Evolutionary conservation across 2,113 vertebrate genomes (phyloP), one percentile per base, ranked within the genome.

Genomic region (Epinephelus moara): DNA sequence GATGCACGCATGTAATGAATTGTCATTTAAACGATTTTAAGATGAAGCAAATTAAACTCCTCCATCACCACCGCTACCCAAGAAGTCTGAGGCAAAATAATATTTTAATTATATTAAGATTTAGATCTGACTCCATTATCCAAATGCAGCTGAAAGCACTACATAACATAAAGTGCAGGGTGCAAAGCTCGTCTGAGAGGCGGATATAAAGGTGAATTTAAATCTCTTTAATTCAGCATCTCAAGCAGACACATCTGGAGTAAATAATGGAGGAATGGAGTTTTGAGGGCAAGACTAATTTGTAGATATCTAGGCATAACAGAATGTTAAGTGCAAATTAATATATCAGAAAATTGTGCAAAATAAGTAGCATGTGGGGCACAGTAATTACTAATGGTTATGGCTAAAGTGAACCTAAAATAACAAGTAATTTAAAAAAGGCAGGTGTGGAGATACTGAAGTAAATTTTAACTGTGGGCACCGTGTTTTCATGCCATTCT

Each of bases 171-270:
- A 5, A 27, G 42, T 40, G 64, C 7, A 40, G 12, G 1, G 17
- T 8, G 23, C 11, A 14, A 23, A 30, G 21, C n/a, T 57, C 7
- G 30, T 33, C 27, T 37, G 50, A 60, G 69, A 67, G 53, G 49
- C 14, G 2, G n/a, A 78, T 21, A 78, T 70, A 23, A 57, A 63
- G n/a, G 42, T 55, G 55, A 42, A 79, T 70, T 80, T 15, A 30
- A 66, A 67, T 53, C 50, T 74, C 56, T 85, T 81, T 68, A 25
- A 78, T 78, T 71, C 23, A 82, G 23, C 47, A 57, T 47, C 60
- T 74, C 12, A 37, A 73, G 37, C 2, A 71, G 47, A 75, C 25
- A 55, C 50, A 71, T 69, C 40, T 83, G 27, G 23, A 47, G 10
- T 13, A 25, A 57, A 42, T 50, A 53, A 53, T 25, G 21, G 40